Base-by-base conservation (phyloP, 1,140 invertebrate genomes). In the Lerema accius region DNA sequence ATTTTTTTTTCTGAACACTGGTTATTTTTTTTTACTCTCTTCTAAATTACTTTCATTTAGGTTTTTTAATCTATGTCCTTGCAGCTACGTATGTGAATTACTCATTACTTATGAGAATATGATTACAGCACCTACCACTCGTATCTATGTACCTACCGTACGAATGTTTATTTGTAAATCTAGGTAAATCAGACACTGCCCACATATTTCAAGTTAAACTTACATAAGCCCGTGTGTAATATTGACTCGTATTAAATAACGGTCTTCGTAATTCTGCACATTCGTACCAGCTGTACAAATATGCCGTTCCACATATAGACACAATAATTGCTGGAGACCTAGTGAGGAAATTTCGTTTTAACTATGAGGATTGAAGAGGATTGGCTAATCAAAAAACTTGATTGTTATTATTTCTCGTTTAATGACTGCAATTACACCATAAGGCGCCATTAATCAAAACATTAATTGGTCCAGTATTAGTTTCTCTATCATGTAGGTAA, bases 171-270 rank as follows among this genome's bases (percentile, higher is more conserved):
- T 32, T 32, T 7, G 28, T 4, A 32, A 32, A 46, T 26, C 10
- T 15, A 49, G 11, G 15, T 17, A 32, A 49, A 49, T 49, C 19
- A 13, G 26, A 49, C 26, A 15, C 35, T 39, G 45, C 56, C 55
- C 16, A 59, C 45, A 42, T 43, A 59, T 59, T 49, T 11, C 45
- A 39, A 48, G 16, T 45, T 4, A 4, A 59, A 6, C 11, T 48
- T 59, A 49, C 56, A 59, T 59, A 59, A 59, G 42, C 11, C 50
- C 9, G 32, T 49, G 32, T 59, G 56, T 59, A 59, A 59, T 59
- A 59, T 59, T 59, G 28, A 48, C 56, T 48, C 43, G 56, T 59
- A 49, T 59, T 59, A 49, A 59, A 59, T 59, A 59, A 59, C 56
- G 45, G 3, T 26, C 37, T 42, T 59, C 56, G 28, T 39, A 46